Evolutionary conservation across 2,888 invertebrate genomes (phyloP).

Genomic region (Eristalinus aeneus): DNA sequence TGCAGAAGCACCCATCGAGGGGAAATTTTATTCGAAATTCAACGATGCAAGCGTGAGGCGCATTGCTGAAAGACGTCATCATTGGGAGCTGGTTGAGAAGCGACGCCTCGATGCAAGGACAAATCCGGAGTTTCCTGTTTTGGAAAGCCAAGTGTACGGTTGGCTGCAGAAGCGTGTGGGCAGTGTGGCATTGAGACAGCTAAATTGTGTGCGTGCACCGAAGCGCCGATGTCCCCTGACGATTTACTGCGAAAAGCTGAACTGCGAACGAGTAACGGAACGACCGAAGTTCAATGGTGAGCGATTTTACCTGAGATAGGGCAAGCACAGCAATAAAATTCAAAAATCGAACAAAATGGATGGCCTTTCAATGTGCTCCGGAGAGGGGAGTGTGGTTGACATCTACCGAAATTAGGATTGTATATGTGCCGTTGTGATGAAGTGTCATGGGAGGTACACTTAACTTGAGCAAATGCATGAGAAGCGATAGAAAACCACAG

Average conservation of each 20-base stretch:
- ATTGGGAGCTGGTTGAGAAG: conserved; percentile 37
- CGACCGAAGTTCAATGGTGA: conserved; percentile 76
- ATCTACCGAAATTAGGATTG: too few species aligned
- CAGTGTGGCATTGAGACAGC: conserved; percentile 64
- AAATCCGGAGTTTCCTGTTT: conserved; percentile 72
- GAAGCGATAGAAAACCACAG: too few species aligned
- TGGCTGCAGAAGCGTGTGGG: conserved; percentile 74
- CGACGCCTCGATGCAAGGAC: conserved; percentile 68
- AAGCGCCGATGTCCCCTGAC: conserved; percentile 78
- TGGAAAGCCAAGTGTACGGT: conserved; percentile 78
- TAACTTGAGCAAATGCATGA: too few species aligned
- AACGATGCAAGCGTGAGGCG: conserved; percentile 52
- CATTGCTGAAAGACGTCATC: conserved; percentile 17
- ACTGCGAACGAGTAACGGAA: conserved; percentile 74
- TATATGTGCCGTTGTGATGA: too few species aligned
- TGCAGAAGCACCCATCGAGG: conserved; percentile 75
- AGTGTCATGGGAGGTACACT: too few species aligned
- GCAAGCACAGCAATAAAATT: neutral
- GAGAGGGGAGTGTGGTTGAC: neutral
- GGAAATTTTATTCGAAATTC: conserved; percentile 76
- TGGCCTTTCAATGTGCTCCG: neutral
- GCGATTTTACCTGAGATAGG: conserved; percentile 73
- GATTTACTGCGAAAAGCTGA: conserved; percentile 76
- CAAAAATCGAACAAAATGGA: neutral
- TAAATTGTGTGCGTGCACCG: conserved; percentile 75